Percentiles rank a stretch among this genome's conserved stretches.
Conservation (phyloP, 2,113 vertebrate genomes). For the Trogon surrucura region DNA sequence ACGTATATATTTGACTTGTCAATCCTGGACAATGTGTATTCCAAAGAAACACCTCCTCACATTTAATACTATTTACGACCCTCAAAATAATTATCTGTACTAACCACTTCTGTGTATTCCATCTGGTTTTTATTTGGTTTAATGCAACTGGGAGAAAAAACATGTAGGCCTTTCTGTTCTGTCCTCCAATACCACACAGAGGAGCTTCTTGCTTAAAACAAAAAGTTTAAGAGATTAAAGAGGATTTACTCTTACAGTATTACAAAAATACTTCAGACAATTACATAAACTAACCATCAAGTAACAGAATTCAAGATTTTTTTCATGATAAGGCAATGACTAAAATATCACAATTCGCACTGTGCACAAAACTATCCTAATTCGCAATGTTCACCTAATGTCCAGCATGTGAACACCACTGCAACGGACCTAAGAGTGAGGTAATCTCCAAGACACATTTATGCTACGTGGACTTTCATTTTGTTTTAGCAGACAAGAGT, state of each 20-base stretch:
- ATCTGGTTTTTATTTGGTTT: not conserved
- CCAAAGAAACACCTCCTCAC: not conserved
- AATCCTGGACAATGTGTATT: fast-evolving
- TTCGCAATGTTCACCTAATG: not conserved
- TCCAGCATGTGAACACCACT: not conserved
- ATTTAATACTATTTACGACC: not conserved
- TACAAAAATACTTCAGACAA: not conserved
- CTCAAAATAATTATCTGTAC: not conserved
- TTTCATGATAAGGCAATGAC: not conserved
- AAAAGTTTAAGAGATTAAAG: not conserved
- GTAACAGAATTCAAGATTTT: not conserved
- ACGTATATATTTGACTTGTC: not conserved
- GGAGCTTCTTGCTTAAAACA: not conserved
- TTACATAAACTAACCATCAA: not conserved
- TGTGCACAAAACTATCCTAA: not conserved
- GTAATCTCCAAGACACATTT: not conserved
- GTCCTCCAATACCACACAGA: not conserved
- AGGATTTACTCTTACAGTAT: not conserved
- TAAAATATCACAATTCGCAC: not conserved
- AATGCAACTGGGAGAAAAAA: not conserved
- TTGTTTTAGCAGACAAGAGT: not conserved
- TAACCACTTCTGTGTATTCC: not conserved
- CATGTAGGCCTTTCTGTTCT: not conserved
- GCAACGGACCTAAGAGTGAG: not conserved
- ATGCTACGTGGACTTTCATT: not conserved